Evolutionary conservation across 2,888 invertebrate species (phyloP), one percentile per base, ranked within the genome.

Genomic region (Mythimna pallens): DNA sequence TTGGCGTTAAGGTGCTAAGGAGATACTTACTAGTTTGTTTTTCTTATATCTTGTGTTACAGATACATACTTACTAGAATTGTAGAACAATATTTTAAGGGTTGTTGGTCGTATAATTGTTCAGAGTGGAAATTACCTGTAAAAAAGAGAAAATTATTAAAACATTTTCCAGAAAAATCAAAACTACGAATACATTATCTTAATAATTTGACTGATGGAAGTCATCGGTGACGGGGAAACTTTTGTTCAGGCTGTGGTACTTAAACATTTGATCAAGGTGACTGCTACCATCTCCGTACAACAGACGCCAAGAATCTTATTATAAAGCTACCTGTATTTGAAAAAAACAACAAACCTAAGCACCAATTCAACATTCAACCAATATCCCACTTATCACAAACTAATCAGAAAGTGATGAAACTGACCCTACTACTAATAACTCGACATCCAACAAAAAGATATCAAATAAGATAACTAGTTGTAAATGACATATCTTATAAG

Each of bases 401-500:
- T 65, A 80, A 86, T 86, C 79, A 79, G 69, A 78, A 83, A 79
- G 73, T 79, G 77, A 78, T 74, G 84, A 84, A 84, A 82, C 71
- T 62, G 70, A 66, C 55, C 68, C 68, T 65, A 73, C 67, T 73
- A 80, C 76, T 78, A 80, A 85, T 74, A 83, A 80, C 76, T 76
- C 58, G 81, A 76, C 69, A 67, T 70, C 62, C 47, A 78, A 81
- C 82, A 82, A 81, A 73, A 79, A 78, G 72, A 80, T 84, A 80
- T 82, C 80, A 80, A 79, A 82, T 69, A 80, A 86, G 83, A 86
- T 85, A 79, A 79, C 65, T 66, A 73, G 70, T 80, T 82, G 76
- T 86, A 85, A 87, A 87, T 81, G 87, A 87, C 87, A 86, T 86
- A 86, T 86, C 89, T 88, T 86, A 87, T 88, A 87, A 89, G 87